Conservation (phyloP, 2,797 vertebrate genomes). For the Paramormyrops hopkinsi region DNA sequence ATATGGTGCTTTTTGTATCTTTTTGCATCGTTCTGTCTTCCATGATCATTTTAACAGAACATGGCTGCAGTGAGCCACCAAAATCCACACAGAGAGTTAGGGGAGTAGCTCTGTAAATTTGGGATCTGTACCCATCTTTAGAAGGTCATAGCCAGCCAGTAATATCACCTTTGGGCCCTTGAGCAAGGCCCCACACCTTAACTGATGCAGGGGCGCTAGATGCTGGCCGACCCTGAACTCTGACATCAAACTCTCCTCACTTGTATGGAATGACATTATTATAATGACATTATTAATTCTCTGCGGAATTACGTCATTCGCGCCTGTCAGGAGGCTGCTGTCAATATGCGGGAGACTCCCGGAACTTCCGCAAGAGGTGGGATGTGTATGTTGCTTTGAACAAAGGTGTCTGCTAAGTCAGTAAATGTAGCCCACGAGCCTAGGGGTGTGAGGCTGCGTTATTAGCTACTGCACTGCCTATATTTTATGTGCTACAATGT, state of each 20-base stretch:
- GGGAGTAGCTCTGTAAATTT: background rate
- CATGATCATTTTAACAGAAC: background rate
- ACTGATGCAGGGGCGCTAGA: background rate
- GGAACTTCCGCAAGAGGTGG: background rate
- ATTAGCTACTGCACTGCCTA: background rate
- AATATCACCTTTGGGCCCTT: background rate
- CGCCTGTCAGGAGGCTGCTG: background rate
- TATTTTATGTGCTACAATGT: slow-evolving; percentile 1
- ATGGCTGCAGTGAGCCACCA: background rate
- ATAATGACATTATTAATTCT: background rate
- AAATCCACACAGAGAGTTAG: background rate
- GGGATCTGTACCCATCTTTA: background rate
- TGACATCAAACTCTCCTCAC: background rate
- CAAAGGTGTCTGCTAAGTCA: background rate
- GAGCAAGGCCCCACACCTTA: background rate
- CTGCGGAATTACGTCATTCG: background rate
- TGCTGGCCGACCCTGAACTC: background rate
- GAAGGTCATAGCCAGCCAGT: background rate
- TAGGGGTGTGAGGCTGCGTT: background rate
- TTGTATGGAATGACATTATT: background rate
- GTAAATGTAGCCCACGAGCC: background rate
- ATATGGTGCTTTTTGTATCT: background rate
- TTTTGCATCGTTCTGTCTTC: background rate
- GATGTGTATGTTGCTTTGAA: background rate
- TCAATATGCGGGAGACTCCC: background rate